phyloP scores from a whole-genome alignment of 2,113 vertebrate genomes.

The Equus przewalskii region DNA sequence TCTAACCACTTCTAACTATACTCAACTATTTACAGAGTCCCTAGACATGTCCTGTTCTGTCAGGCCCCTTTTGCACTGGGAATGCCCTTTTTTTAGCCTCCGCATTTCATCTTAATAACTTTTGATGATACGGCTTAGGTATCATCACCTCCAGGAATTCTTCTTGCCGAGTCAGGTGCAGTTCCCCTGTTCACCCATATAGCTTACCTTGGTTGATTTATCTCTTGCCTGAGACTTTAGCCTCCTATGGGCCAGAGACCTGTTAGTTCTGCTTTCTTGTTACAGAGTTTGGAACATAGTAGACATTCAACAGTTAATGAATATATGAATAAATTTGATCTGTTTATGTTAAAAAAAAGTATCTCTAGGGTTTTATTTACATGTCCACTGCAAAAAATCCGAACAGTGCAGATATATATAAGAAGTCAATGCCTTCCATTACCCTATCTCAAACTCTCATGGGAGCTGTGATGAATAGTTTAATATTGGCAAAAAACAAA shows the following conservation, averaged over 20 bases:
- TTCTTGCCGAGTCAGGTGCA: background rate
- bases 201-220: background rate
- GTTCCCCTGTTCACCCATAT: background rate
- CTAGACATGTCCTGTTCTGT: background rate
- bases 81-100: background rate
- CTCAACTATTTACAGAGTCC: background rate
- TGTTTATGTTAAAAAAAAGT: slow-evolving; percentile 14
- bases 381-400: slow-evolving; percentile 36
- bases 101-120: slow-evolving; percentile 20
- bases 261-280: slow-evolving; percentile 52
- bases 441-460: slow-evolving; percentile 14
- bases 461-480: slow-evolving; percentile 42
- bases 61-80: background rate
- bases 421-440: slow-evolving; percentile 50
- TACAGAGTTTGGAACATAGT: background rate
- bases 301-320: slow-evolving; percentile 49
- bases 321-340: slow-evolving; percentile 45
- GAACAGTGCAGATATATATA: background rate
- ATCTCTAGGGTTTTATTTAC: slow-evolving; percentile 55
- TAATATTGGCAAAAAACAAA: slow-evolving; percentile 48
- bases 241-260: background rate
- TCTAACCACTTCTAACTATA: background rate
- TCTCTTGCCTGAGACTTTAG: slow-evolving; percentile 1
- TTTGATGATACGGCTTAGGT: background rate
- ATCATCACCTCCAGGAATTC: background rate